Conservation (phyloP, 2,113 vertebrate species). For the Turdus rufiventris region DNA sequence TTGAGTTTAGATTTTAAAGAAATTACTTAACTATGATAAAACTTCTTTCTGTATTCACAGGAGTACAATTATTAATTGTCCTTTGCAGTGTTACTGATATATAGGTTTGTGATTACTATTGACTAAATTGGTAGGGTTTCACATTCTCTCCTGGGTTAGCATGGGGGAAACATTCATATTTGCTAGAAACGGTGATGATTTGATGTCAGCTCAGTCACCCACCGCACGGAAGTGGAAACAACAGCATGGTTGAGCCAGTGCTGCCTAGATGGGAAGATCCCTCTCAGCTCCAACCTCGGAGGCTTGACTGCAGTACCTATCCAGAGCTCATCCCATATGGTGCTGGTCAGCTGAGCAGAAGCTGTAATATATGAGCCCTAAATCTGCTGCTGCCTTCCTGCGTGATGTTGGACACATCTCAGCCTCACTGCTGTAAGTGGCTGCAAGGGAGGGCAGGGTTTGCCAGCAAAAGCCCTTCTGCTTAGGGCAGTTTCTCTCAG, state of each 20-base stretch:
- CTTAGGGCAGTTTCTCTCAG: not conserved
- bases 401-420: not conserved
- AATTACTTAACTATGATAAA: not conserved
- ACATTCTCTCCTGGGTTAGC: not conserved
- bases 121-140: not conserved
- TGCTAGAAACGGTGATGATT: not conserved
- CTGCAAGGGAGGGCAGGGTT: not conserved
- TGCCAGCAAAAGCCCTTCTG: not conserved
- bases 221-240: not conserved
- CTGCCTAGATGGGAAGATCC: not conserved
- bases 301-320: not conserved
- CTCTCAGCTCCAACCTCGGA: fast-evolving
- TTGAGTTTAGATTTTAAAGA: not conserved
- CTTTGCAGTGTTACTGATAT: not conserved
- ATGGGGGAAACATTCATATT: not conserved
- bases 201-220: not conserved
- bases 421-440: not conserved
- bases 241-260: not conserved
- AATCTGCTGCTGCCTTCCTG: not conserved
- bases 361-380: not conserved
- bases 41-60: not conserved
- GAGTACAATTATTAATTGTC: not conserved
- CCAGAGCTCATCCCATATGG: not conserved
- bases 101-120: not conserved
- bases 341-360: not conserved